These are phyloP conservation scores for Danio aesculapii DNA, from an alignment of 2,797 vertebrate species.

Conservation along the genomic window DNA sequence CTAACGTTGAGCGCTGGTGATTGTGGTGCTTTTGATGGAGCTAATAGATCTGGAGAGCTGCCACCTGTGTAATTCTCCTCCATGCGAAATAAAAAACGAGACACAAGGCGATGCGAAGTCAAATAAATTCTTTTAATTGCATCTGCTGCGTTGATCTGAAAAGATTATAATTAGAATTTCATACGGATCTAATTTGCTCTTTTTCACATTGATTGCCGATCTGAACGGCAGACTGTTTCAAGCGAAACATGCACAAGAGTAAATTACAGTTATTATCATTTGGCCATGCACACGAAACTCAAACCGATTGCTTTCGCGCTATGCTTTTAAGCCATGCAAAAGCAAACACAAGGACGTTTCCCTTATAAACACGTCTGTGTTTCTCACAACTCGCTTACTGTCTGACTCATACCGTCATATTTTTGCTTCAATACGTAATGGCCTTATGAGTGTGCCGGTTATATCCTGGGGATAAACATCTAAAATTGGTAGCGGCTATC, in stretches of 20 bases:
- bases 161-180: slow-evolving; percentile 44
- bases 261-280: slow-evolving; percentile 44
- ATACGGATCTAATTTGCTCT: slow-evolving; percentile 47
- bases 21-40: slow-evolving; percentile 22
- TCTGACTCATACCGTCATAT: neutral
- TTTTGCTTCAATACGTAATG: slow-evolving; percentile 22
- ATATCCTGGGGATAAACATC: slow-evolving; percentile 26
- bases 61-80: slow-evolving; percentile 29
- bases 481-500: slow-evolving; percentile 16
- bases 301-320: neutral
- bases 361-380: neutral
- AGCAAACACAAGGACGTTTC: neutral
- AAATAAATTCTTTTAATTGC: slow-evolving; percentile 37
- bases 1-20: slow-evolving; percentile 2
- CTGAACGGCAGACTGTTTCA: slow-evolving; percentile 40
- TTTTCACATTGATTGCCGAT: slow-evolving; percentile 34
- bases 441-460: slow-evolving; percentile 5
- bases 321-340: neutral
- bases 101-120: neutral
- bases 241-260: slow-evolving; percentile 44
- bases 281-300: neutral
- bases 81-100: neutral
- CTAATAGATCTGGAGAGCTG: slow-evolving; percentile 26
- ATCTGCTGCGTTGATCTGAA: slow-evolving; percentile 44
- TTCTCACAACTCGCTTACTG: neutral